A percentile compares a stretch with the other conserved stretches of the same genome.
Conservation (phyloP, 1,140 invertebrate species). For the Tetraneura akinire region DNA sequence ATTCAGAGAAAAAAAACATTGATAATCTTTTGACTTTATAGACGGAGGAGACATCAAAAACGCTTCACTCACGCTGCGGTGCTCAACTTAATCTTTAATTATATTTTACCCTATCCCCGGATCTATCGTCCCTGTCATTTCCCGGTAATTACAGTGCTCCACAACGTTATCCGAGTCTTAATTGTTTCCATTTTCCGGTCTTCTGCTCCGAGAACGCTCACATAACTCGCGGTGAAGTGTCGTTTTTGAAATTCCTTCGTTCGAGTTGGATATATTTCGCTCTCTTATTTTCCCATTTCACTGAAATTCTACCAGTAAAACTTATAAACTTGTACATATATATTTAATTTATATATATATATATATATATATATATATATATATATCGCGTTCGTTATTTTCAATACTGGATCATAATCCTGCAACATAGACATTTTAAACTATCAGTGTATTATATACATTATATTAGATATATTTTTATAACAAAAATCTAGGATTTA, state of each 20-base stretch:
- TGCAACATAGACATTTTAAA: too few species aligned
- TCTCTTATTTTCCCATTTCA: not conserved
- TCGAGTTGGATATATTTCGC: not conserved
- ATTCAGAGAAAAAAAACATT: not conserved
- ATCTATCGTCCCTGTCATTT: not conserved
- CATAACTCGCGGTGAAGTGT: slow-evolving; percentile 10
- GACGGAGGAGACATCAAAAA: slow-evolving; percentile 31
- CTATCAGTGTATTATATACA: too few species aligned
- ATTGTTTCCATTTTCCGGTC: slow-evolving; percentile 44
- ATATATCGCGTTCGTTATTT: not conserved
- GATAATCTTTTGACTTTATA: slow-evolving; percentile 5
- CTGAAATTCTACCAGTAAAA: not conserved
- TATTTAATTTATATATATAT: too few species aligned
- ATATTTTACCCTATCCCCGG: not conserved
- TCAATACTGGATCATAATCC: not conserved
- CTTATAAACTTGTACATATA: too few species aligned
- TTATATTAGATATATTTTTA: too few species aligned
- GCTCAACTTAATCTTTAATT: slow-evolving; percentile 47
- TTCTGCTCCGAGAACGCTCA: not conserved
- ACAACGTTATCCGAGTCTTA: slow-evolving; percentile 25
- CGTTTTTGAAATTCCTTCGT: not conserved
- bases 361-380: too few species aligned
- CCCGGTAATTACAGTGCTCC: slow-evolving; percentile 24
- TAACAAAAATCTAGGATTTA: too few species aligned
- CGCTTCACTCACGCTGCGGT: slow-evolving; percentile 17